Percentiles rank a stretch among this genome's conserved stretches.
phyloP scores from a whole-genome alignment of 2,888 invertebrate species.

The Chorisops tibialis region DNA sequence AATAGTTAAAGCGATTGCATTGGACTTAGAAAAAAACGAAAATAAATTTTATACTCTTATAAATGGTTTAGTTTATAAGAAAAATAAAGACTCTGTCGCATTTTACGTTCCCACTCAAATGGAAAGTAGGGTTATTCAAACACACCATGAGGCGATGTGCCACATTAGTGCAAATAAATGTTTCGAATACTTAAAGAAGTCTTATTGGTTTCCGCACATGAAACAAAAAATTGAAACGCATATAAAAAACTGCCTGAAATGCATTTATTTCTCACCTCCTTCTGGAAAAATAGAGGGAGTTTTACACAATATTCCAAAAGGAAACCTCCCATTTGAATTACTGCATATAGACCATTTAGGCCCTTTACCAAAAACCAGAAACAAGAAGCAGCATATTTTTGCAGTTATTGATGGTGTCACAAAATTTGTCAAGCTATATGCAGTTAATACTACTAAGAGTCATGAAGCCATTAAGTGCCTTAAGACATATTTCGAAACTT shows the following conservation, averaged over 20 bases:
- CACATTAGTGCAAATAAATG: not conserved
- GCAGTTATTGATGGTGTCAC: constrained; percentile 41
- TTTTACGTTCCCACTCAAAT: not conserved
- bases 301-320: constrained; percentile 41
- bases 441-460: constrained; percentile 17
- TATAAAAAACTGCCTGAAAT: not conserved
- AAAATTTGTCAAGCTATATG: constrained; percentile 37
- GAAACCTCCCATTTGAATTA: constrained; percentile 37
- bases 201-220: not conserved
- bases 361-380: constrained; percentile 38
- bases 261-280: not conserved
- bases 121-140: not conserved
- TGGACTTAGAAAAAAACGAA: constrained; percentile 30
- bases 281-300: constrained; percentile 42
- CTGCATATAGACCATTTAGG: constrained; percentile 43
- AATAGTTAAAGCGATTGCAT: not conserved
- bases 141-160: not conserved
- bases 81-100: not conserved
- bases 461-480: not conserved
- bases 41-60: constrained; percentile 24
- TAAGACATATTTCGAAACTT: not conserved
- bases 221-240: not conserved
- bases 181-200: not conserved
- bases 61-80: constrained; percentile 24
- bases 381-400: constrained; percentile 41